These are phyloP conservation scores for Malurus alboscapulatus DNA, from an alignment of 2,113 vertebrate genomes.

Conservation along the genomic window DNA sequence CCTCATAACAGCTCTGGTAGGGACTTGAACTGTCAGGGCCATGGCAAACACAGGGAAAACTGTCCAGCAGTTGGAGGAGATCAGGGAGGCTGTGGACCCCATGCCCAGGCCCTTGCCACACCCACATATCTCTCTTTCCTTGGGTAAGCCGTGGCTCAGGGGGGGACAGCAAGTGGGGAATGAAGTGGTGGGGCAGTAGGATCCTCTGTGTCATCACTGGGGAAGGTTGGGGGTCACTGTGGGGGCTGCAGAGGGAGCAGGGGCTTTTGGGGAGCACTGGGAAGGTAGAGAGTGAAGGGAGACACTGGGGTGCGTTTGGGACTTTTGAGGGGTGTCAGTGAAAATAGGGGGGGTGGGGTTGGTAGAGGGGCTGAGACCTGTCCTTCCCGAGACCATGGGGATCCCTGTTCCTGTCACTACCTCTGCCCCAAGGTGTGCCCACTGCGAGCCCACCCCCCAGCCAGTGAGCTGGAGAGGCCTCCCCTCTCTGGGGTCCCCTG, in stretches of 20 bases:
- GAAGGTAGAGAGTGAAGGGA: too few relatives aligned
- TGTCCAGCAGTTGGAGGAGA: background rate
- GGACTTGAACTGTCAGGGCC: too few relatives aligned
- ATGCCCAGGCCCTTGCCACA: rapidly evolving
- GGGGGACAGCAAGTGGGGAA: background rate
- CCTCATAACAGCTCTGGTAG: rapidly evolving
- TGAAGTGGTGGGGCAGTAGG: background rate
- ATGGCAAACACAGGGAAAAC: background rate
- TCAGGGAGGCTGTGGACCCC: rapidly evolving
- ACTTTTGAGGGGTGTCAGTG: background rate
- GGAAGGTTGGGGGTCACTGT: background rate
- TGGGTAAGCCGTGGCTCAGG: background rate
- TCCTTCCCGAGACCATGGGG: rapidly evolving
- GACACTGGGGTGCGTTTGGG: background rate
- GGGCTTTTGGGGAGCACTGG: background rate
- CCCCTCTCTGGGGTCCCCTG: background rate
- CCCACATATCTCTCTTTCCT: rapidly evolving
- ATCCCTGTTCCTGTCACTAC: background rate
- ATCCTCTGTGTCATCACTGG: background rate
- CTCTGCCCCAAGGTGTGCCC: too few relatives aligned
- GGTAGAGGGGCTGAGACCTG: background rate
- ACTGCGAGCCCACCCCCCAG: rapidly evolving
- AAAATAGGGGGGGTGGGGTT: rapidly evolving
- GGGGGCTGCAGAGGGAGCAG: background rate
- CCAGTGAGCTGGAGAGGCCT: background rate